These are phyloP conservation scores for Chelidonichthys spinosus DNA, from an alignment of 2,797 vertebrate genomes.

Conservation along the genomic window DNA sequence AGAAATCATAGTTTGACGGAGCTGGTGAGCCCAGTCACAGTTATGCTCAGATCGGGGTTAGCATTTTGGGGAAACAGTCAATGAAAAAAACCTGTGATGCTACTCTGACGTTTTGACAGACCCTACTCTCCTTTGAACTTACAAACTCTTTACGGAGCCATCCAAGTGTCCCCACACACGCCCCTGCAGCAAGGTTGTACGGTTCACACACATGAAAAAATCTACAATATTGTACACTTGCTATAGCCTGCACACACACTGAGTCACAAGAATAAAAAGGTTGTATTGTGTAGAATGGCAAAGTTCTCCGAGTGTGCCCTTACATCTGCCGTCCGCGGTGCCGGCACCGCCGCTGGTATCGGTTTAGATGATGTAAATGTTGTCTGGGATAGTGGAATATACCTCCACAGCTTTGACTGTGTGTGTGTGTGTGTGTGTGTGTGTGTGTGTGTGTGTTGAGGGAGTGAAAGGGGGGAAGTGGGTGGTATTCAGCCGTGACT, in stretches of 20 bases:
- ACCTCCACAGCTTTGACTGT: slow-evolving; percentile 30
- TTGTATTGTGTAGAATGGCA: slow-evolving; percentile 83
- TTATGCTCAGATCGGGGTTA: not conserved
- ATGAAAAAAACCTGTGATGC: slow-evolving; percentile 10
- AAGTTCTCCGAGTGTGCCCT: slow-evolving; percentile 80
- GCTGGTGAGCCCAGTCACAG: not conserved
- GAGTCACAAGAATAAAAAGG: slow-evolving; percentile 89
- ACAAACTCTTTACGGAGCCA: not conserved
- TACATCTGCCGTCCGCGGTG: slow-evolving; percentile 39
- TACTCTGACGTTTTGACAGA: slow-evolving; percentile 26
- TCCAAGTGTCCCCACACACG: slow-evolving; percentile 41
- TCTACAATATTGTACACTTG: slow-evolving; percentile 66
- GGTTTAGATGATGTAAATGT: slow-evolving; percentile 43
- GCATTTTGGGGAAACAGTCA: slow-evolving; percentile 29
- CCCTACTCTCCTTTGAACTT: not conserved
- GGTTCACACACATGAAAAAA: slow-evolving; percentile 52
- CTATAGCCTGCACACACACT: slow-evolving; percentile 81
- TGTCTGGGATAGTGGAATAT: slow-evolving; percentile 46
- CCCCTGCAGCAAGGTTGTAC: slow-evolving; percentile 53
- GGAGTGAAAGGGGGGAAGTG: slow-evolving; percentile 80
- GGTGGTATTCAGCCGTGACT: slow-evolving; percentile 91
- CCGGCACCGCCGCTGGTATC: slow-evolving; percentile 43
- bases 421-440: slow-evolving; percentile 28
- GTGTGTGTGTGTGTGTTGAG: slow-evolving; percentile 62
- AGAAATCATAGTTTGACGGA: slow-evolving; percentile 17